Evolutionary conservation across 2,888 invertebrate species (phyloP), one percentile per base, ranked within the genome.

Genomic region (Nebria salina): DNA sequence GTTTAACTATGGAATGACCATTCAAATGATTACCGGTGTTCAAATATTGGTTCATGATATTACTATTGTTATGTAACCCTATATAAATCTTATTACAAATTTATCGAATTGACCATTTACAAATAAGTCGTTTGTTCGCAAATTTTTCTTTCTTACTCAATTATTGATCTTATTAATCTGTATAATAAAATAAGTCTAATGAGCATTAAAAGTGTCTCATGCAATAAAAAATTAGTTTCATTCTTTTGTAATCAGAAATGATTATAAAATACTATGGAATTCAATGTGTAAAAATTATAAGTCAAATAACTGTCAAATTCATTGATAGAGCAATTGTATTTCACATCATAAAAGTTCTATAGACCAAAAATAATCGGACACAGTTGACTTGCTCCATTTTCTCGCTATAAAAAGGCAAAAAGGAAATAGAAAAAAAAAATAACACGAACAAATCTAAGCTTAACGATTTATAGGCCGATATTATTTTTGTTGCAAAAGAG

Each of bases 391-490:
- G 41, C 73, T 73, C 73, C n/a, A 73, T 73, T 73, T 41, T 43
- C 43, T 43, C 73, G 43, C 41, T 68, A 25, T 68, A 25, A 20
- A 26, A 41, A 73, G 73, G 15, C 41, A 73, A 41, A 73, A 73
- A 73, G 9, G 41, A 9, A 26, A 15, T 11, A 41, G 43, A 73
- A 15, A 79, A 73, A 15, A 79, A 75, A 79, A 79, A 42, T 41
- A 73, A 34, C 25, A 68, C 68, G 75, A 79, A 79, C 75, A 79
- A 79, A 75, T 79, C 75, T 75, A 75, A 75, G 75, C 79, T 54
- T 65, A 72, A 75, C 79, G 79, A 77, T 77, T 77, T 77, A 77
- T 77, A 77, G 77, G 75, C 74, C 54, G 70, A 70, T 68, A 66
- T 66, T 68, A 68, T 68, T 34, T 34, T 79, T 74, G 75, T 79